Evolutionary conservation across 2,113 vertebrate genomes (phyloP), one percentile per base, ranked within the genome.

Genomic region (Mesoclemmys tuberculata): DNA sequence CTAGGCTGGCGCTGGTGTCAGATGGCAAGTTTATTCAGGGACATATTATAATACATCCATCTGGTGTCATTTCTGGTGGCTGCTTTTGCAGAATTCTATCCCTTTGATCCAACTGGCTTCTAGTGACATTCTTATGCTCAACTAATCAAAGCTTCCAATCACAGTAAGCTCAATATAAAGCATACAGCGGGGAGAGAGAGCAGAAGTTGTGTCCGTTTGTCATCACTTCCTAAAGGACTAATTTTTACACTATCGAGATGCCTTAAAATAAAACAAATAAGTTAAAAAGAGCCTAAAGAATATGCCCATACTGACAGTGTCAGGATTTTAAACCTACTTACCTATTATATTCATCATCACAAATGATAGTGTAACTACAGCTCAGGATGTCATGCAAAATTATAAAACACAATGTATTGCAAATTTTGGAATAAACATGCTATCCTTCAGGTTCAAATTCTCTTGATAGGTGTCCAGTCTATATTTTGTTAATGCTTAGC

Each of bases 11-110:
- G 38, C 10, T 22, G 2, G 29, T 52, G 81, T 96, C 94, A 95
- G 84, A 93, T 90, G 92, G 56, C 2, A 3, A 74, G 86, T 90
- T 95, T 93, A 87, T 93, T 95, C 61, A 90, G 80, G 64, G 29
- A 64, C 21, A 41, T 51, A 75, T 35, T 8, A 3, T 92, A 84
- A 19, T 77, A 10, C 52, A 51, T 51, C 88, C 1, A 1, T 85
- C 92, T 92, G 81, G 55, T 91, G 61, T 51, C 18, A 77, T 56
- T 51, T 35, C 81, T 48, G 55, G 64, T 90, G 87, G 81, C 49
- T 48, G 8, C 35, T 35, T 92, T 90, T 91, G 38, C 77, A 80
- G 83, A 84, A 21, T 9, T 84, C 89, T 92, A 55, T 29, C 31
- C 55, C 52, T 74, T 79, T 84, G n/a, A 16, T 92, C 24, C 18